These are phyloP conservation scores for Neuroterus valhalla DNA, from an alignment of 1,140 invertebrate species.

Conservation along the genomic window DNA sequence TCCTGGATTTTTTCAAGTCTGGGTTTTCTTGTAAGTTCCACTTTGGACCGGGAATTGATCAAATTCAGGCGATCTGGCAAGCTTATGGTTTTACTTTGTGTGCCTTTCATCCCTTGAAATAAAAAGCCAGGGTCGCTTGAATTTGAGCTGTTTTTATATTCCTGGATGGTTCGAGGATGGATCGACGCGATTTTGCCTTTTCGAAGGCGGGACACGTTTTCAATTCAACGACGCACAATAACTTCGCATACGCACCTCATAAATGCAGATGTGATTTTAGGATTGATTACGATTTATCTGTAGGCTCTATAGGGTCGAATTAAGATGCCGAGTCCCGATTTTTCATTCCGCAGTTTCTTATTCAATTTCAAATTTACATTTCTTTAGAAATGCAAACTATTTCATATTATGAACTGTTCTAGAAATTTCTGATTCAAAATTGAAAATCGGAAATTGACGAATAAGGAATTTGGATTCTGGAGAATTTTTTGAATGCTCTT, in stretches of 20 bases:
- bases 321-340: not conserved
- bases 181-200: constrained; percentile 44
- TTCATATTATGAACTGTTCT: not conserved
- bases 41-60: constrained; percentile 51
- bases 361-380: not conserved
- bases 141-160: not conserved
- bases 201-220: constrained; percentile 54
- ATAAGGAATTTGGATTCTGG: constrained; percentile 7
- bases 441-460: not conserved
- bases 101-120: constrained; percentile 65
- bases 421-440: not conserved
- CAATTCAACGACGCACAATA: constrained; percentile 74
- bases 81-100: constrained; percentile 54
- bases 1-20: constrained; percentile 11
- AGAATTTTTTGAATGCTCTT: not conserved
- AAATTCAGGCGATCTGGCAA: constrained; percentile 56
- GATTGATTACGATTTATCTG: constrained; percentile 45
- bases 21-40: constrained; percentile 36
- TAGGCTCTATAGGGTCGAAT: constrained; percentile 13
- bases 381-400: too few species aligned
- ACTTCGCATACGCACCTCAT: constrained; percentile 73
- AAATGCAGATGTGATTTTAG: constrained; percentile 74
- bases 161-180: constrained; percentile 59
- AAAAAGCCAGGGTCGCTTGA: constrained; percentile 1
- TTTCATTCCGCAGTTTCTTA: constrained; percentile 8